Evolutionary conservation across 2,888 invertebrate genomes (phyloP).

Genomic region (Helobdella robusta): DNA sequence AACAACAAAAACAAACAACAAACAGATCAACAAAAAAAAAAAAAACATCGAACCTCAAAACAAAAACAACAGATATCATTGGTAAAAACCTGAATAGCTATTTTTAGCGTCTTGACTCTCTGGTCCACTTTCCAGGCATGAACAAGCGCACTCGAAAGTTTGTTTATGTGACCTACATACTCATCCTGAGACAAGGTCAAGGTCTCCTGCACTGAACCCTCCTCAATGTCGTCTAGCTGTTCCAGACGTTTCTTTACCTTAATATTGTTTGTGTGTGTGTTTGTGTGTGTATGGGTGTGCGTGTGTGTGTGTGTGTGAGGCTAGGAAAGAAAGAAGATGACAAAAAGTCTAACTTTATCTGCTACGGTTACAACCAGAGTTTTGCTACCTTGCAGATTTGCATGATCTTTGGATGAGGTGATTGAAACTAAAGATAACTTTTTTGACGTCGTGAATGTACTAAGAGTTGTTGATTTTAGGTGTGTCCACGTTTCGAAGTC

Average conservation of each 20-base stretch:
- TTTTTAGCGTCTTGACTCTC: constrained; percentile 79
- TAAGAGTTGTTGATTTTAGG: constrained; percentile 67
- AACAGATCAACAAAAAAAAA: too few species aligned
- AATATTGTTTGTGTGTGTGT: constrained; percentile 57
- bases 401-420: constrained; percentile 66
- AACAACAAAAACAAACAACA: too few species aligned
- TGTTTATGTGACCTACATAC: constrained; percentile 75
- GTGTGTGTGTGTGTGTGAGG: constrained; percentile 64
- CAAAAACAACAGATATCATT: not conserved
- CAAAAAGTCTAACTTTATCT: constrained; percentile 28
- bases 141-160: constrained; percentile 79
- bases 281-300: constrained; percentile 53
- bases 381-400: constrained; percentile 54
- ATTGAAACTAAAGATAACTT: constrained; percentile 65
- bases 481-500: constrained; percentile 66
- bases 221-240: constrained; percentile 88
- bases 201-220: constrained; percentile 67
- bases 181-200: constrained; percentile 84
- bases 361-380: constrained; percentile 48
- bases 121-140: constrained; percentile 89
- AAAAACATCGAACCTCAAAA: too few species aligned
- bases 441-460: constrained; percentile 83
- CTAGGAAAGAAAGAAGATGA: too few species aligned
- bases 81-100: constrained; percentile 66
- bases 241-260: constrained; percentile 71